Evolutionary conservation across 2,113 vertebrate species (phyloP), one percentile per base, ranked within the genome.

Genomic region (Lucifuga dentata): DNA sequence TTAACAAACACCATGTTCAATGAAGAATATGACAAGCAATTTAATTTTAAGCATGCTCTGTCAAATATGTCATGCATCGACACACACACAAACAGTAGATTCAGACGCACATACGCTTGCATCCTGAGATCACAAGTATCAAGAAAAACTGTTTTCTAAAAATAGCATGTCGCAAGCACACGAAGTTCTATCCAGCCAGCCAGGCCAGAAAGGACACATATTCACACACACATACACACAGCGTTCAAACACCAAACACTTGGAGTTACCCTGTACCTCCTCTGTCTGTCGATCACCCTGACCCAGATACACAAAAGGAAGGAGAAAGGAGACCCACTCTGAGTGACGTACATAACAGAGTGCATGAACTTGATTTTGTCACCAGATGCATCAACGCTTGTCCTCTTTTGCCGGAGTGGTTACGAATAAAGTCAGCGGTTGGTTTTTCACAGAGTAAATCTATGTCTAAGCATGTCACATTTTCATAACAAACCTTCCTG

Each of bases 271-370:
- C n/a, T 39, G 40, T 35, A 41, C 26, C 23, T 48, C 59, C 61
- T 51, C 56, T 66, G 56, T 66, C 64, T 68, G 78, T 23, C 65
- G 62, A 43, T 76, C 71, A 61, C 17, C 55, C 55, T 84, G 84
- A 88, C 86, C 83, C 78, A 88, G 69, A 78, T 88, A 65, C 67
- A 33, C 56, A 39, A 64, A 53, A 73, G 60, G 16, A 40, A 66
- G 29, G 35, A 73, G 36, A 32, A 64, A 52, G 36, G 48, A 24
- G 13, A 58, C 64, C 41, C 29, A 40, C 17, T 51, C 35, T 2
- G 17, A 12, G 20, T 48, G 45, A 19, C 46, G 62, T 52, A 38
- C 12, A 48, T 69, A 29, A 55, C 26, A 58, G n/a, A 36, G 3
- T 8, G 33, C 43, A 46, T 49, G 58, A 36, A 20, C 51, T 53